Conservation (phyloP, 2,888 invertebrate species). For the Linhomoeus sp. region DNA sequence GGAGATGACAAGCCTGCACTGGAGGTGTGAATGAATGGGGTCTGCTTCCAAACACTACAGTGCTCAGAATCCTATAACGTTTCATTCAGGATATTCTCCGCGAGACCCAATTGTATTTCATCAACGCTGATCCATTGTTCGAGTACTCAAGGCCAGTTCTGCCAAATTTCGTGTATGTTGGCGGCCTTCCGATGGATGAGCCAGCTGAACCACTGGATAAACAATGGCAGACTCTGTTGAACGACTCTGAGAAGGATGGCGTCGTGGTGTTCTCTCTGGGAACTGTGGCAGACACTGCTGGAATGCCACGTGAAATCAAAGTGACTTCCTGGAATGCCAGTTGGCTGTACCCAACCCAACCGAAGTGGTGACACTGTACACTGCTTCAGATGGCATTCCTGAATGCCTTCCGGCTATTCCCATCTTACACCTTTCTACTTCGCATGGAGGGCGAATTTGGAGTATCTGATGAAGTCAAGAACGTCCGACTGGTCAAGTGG, state of each 20-base stretch:
- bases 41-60: too few species aligned
- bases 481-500: constrained; percentile 19
- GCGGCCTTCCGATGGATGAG: constrained; percentile 30
- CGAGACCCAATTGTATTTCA: constrained; percentile 21
- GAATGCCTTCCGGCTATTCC: constrained; percentile 23
- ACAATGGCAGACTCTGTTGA: constrained; percentile 23
- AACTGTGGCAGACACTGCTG: constrained; percentile 28
- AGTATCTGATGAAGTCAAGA: constrained; percentile 11
- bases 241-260: constrained; percentile 24
- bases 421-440: constrained; percentile 21
- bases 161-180: constrained; percentile 30
- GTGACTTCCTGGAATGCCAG: too few species aligned
- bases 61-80: too few species aligned
- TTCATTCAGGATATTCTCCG: too few species aligned
- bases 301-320: constrained; percentile 17
- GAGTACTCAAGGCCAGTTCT: too few species aligned
- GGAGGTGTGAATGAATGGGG: too few species aligned
- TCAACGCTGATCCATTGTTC: constrained; percentile 31
- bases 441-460: constrained; percentile 4
- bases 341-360: too few species aligned
- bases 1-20: too few species aligned
- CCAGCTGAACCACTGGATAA: constrained; percentile 25
- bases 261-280: constrained; percentile 32
- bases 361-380: too few species aligned
- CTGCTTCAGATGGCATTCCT: constrained; percentile 22